Evolutionary conservation across 2,888 invertebrate genomes (phyloP).

Genomic region (Coenonympha glycerion): DNA sequence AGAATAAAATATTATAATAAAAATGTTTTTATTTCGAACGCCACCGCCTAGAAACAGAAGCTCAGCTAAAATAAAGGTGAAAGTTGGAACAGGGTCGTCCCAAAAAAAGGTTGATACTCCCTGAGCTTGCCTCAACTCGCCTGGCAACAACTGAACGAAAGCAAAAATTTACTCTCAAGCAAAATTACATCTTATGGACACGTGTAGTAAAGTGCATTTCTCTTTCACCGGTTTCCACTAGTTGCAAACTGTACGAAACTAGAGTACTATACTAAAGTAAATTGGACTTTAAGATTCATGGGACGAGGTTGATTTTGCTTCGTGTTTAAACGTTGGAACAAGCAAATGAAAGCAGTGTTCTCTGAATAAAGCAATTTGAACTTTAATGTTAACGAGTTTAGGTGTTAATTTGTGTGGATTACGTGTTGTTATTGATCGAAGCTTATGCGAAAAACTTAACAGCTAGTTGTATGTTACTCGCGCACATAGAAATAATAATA

Average conservation of each 20-base stretch:
- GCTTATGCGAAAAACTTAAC: constrained; percentile 69
- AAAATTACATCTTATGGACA: constrained; percentile 31
- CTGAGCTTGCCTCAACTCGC: constrained; percentile 46
- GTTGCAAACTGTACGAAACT: constrained; percentile 8
- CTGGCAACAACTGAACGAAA: constrained; percentile 69
- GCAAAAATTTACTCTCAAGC: constrained; percentile 33
- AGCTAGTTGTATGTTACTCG: constrained; percentile 24
- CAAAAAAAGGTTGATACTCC: constrained; percentile 67
- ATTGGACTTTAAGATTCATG: neutral
- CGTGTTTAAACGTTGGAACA: neutral
- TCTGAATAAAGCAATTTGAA: neutral
- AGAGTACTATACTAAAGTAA: neutral
- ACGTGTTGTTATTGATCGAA: constrained; percentile 64
- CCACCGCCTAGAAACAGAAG: constrained; percentile 33
- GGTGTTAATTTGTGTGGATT: neutral
- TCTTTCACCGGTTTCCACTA: neutral
- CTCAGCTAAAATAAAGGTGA: constrained; percentile 46
- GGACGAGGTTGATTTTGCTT: neutral
- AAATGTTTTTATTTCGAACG: neutral
- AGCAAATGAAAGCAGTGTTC: neutral
- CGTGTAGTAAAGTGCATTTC: constrained; percentile 24
- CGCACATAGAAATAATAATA: constrained; percentile 21
- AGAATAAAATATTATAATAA: neutral
- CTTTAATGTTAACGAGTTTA: neutral
- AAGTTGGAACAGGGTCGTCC: constrained; percentile 55